Percentiles rank a stretch among this genome's conserved stretches.
These are phyloP conservation scores for Oncopeltus fasciatus DNA, from an alignment of 1,140 invertebrate species.

Conservation along the genomic window DNA sequence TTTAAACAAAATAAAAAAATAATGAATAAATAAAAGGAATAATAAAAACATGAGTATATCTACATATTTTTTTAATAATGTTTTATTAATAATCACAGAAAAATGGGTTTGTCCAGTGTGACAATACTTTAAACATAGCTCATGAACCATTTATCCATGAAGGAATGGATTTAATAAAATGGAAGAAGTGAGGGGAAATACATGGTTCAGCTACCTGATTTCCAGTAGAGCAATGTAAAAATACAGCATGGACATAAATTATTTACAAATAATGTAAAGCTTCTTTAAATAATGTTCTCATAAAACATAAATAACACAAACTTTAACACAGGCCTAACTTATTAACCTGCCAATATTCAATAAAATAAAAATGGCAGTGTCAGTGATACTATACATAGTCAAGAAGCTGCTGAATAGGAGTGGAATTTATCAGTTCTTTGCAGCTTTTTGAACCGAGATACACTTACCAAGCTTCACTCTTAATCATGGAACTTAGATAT, in stretches of 20 bases:
- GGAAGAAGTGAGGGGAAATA: neutral
- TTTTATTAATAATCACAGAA: slow-evolving; percentile 8
- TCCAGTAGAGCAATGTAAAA: slow-evolving; percentile 1
- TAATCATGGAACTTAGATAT: too few relatives aligned
- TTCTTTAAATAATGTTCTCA: neutral
- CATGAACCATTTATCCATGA: neutral
- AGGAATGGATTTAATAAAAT: neutral
- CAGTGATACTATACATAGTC: neutral
- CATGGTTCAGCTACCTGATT: neutral
- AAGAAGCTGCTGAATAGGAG: too few relatives aligned
- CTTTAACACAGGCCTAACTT: neutral
- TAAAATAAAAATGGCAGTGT: neutral
- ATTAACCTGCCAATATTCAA: neutral
- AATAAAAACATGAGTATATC: too few relatives aligned
- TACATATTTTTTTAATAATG: too few relatives aligned
- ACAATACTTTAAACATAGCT: neutral
- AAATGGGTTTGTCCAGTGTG: neutral
- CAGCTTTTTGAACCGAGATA: too few relatives aligned
- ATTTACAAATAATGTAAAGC: neutral
- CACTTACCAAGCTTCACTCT: too few relatives aligned
- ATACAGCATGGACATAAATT: neutral
- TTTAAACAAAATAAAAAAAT: too few relatives aligned
- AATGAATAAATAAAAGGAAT: too few relatives aligned
- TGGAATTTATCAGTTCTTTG: too few relatives aligned
- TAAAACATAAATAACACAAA: neutral